Percentiles rank a stretch among this genome's conserved stretches.
These are phyloP conservation scores for Cynopterus sphinx DNA, from an alignment of 2,797 vertebrate genomes.

Conservation along the genomic window DNA sequence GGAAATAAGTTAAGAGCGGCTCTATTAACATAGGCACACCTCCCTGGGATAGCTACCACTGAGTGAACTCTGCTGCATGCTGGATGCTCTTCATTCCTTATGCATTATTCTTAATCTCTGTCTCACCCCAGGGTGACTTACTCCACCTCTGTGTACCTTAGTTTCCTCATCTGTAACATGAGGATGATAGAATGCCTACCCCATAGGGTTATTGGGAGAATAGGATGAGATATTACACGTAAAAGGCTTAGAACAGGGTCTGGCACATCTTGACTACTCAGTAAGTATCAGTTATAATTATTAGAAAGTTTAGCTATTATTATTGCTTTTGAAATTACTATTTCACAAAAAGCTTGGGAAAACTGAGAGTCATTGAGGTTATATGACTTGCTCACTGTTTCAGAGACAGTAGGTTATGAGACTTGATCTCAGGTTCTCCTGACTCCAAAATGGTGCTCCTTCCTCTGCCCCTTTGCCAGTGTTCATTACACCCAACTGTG, in stretches of 20 bases:
- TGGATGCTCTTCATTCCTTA: neutral
- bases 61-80: neutral
- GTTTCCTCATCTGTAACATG: neutral
- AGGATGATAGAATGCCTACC: neutral
- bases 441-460: no score
- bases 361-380: neutral
- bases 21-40: fast-evolving
- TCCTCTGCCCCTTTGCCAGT: no score
- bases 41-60: no score
- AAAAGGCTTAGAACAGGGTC: neutral
- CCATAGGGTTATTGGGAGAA: neutral
- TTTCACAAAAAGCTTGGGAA: neutral
- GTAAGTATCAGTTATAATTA: neutral
- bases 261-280: neutral
- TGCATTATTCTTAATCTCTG: neutral
- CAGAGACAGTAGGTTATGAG: neutral
- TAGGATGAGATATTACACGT: neutral
- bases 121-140: neutral
- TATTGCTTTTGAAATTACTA: neutral
- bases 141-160: neutral
- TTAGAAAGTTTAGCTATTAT: neutral
- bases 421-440: neutral
- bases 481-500: neutral
- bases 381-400: neutral
- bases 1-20: neutral